Evolutionary conservation across 2,113 vertebrate genomes (phyloP).

Genomic region (Rhombomys opimus): DNA sequence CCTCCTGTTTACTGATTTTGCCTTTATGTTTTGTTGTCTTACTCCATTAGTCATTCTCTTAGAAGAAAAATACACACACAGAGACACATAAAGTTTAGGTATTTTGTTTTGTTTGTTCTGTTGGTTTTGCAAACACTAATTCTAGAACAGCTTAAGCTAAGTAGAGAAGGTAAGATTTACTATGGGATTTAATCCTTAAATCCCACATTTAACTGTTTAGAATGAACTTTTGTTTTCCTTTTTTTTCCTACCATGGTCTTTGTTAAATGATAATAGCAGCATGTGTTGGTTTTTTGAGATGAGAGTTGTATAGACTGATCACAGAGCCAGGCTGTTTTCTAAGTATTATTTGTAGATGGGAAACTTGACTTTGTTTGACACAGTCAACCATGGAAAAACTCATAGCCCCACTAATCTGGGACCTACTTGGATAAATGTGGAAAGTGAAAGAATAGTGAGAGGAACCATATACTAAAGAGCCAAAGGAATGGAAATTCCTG

Average conservation of each 20-base stretch:
- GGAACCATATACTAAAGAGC: neutral
- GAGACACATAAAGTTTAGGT: neutral
- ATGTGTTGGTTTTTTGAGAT: conserved; percentile 30
- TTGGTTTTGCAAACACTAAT: conserved; percentile 8
- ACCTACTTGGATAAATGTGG: neutral
- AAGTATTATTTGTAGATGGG: neutral
- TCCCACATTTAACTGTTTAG: conserved; percentile 45
- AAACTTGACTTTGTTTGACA: conserved; percentile 46
- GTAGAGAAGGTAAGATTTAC: conserved; percentile 49
- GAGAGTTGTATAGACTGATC: conserved; percentile 20
- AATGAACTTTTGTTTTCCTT: conserved; percentile 21
- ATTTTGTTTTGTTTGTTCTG: neutral
- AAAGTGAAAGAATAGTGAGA: neutral
- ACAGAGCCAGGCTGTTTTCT: neutral
- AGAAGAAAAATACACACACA: conserved; percentile 25
- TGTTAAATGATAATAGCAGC: neutral
- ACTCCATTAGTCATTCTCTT: neutral
- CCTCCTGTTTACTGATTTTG: neutral
- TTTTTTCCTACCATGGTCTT: conserved; percentile 25
- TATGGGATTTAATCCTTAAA: conserved; percentile 51
- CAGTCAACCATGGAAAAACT: neutral
- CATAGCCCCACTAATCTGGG: neutral
- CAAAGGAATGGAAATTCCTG: neutral
- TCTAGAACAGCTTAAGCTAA: conserved; percentile 63
- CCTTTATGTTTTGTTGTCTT: neutral